Conservation (phyloP, 2,113 vertebrate species). For the Sinocyclocheilus grahami region DNA sequence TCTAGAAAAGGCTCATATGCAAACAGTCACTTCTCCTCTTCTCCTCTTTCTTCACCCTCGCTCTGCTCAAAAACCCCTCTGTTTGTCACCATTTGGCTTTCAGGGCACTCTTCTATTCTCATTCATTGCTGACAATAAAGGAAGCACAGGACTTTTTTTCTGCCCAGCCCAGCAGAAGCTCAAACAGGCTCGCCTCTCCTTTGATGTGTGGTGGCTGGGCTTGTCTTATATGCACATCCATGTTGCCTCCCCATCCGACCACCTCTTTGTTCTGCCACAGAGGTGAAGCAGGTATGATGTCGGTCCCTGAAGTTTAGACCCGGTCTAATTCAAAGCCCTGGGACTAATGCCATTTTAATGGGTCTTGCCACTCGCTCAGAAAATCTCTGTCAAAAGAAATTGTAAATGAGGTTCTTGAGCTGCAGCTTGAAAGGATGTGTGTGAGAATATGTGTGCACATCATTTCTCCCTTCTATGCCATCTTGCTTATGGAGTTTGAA, state of each 20-base stretch:
- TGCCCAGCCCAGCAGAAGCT: constrained; percentile 69
- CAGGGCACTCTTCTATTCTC: constrained; percentile 63
- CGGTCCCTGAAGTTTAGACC: constrained; percentile 80
- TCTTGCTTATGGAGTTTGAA: constrained; percentile 16
- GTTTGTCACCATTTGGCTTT: constrained; percentile 74
- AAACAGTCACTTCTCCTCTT: constrained; percentile 46
- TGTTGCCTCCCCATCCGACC: constrained; percentile 58
- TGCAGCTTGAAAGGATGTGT: constrained; percentile 64
- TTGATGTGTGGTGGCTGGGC: constrained; percentile 68
- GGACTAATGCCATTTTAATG: constrained; percentile 86
- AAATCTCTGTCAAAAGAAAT: constrained; percentile 84
- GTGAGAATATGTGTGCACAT: constrained; percentile 37
- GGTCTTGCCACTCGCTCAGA: constrained; percentile 76
- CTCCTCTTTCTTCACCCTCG: constrained; percentile 47
- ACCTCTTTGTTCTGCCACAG: constrained; percentile 57
- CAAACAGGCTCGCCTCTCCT: constrained; percentile 67
- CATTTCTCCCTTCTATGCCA: constrained; percentile 14
- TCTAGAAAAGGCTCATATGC: constrained; percentile 65
- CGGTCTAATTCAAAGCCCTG: constrained; percentile 88
- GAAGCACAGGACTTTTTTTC: constrained; percentile 55
- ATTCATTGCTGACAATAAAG: constrained; percentile 72
- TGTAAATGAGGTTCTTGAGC: constrained; percentile 78
- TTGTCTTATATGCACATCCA: constrained; percentile 59
- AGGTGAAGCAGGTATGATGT: constrained; percentile 76
- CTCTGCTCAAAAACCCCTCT: constrained; percentile 66